Evolutionary conservation across 2,888 invertebrate genomes (phyloP).

Genomic region (Apamea sordens): DNA sequence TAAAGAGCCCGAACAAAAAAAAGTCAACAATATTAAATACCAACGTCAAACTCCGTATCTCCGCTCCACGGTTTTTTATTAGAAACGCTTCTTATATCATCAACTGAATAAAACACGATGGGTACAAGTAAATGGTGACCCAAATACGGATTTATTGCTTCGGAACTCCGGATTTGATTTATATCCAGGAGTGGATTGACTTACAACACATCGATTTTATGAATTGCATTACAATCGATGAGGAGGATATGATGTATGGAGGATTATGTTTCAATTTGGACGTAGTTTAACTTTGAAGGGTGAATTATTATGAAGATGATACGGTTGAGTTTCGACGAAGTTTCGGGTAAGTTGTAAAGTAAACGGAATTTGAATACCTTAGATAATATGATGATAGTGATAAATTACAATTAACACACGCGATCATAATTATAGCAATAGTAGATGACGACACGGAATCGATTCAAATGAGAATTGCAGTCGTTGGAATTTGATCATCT

Average conservation of each 20-base stretch:
- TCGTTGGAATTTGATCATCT: background rate
- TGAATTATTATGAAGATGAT: slow-evolving; percentile 30
- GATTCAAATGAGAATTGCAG: background rate
- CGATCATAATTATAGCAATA: background rate
- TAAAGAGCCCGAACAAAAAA: slow-evolving; percentile 46
- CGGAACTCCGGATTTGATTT: slow-evolving; percentile 65
- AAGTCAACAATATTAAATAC: slow-evolving; percentile 65
- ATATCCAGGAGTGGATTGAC: slow-evolving; percentile 64
- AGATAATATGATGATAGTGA: background rate
- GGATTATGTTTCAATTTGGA: slow-evolving; percentile 50
- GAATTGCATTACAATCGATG: slow-evolving; percentile 61
- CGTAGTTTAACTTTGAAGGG: slow-evolving; percentile 14
- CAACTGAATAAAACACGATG: slow-evolving; percentile 66
- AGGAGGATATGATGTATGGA: slow-evolving; percentile 39
- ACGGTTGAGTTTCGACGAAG: slow-evolving; percentile 9
- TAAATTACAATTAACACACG: slow-evolving; percentile 3
- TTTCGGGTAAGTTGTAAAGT: slow-evolving; percentile 26
- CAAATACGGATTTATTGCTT: slow-evolving; percentile 68
- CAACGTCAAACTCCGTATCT: slow-evolving; percentile 58
- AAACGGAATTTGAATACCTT: slow-evolving; percentile 7
- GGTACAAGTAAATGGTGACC: slow-evolving; percentile 67
- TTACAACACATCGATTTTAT: slow-evolving; percentile 63
- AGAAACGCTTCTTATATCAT: slow-evolving; percentile 64
- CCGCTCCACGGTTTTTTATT: slow-evolving; percentile 58
- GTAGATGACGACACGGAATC: background rate